Percentiles rank a stretch among this genome's conserved stretches.
These are phyloP conservation scores for Ageneiosus marmoratus DNA, from an alignment of 2,113 vertebrate species.

Conservation along the genomic window DNA sequence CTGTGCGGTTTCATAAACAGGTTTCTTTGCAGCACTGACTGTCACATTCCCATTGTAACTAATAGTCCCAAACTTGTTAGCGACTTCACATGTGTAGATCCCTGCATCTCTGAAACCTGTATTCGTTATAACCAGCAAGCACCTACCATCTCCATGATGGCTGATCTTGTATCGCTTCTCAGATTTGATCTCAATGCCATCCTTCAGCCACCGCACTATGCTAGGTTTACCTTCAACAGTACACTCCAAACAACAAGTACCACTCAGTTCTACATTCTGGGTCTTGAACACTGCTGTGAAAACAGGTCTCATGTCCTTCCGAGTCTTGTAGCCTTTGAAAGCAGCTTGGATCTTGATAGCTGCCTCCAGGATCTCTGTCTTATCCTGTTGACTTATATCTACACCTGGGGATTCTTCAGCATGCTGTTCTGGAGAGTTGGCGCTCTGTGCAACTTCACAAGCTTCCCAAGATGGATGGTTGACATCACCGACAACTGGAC, in stretches of 20 bases:
- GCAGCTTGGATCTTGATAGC: slow-evolving; percentile 92
- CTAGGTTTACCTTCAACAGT: slow-evolving; percentile 79
- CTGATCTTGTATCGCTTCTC: slow-evolving; percentile 77
- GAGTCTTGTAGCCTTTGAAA: slow-evolving; percentile 89
- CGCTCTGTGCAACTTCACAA: slow-evolving; percentile 50
- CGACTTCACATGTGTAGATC: slow-evolving; percentile 84
- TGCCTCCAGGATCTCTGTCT: slow-evolving; percentile 79
- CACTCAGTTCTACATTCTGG: slow-evolving; percentile 73
- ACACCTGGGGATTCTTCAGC: slow-evolving; percentile 59
- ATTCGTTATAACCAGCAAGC: slow-evolving; percentile 79
- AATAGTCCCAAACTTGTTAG: slow-evolving; percentile 81
- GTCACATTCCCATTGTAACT: slow-evolving; percentile 83
- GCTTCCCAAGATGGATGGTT: slow-evolving; percentile 68
- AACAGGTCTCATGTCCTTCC: slow-evolving; percentile 84
- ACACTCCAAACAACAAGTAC: slow-evolving; percentile 78
- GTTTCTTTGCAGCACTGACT: slow-evolving; percentile 61
- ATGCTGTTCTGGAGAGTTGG: not conserved
- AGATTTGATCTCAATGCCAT: slow-evolving; percentile 72
- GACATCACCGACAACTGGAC: slow-evolving; percentile 71
- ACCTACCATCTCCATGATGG: slow-evolving; percentile 77
- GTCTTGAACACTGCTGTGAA: slow-evolving; percentile 85
- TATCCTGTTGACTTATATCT: slow-evolving; percentile 57
- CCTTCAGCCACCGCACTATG: slow-evolving; percentile 81
- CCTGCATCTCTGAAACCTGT: slow-evolving; percentile 78
- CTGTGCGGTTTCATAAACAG: not conserved